Evolutionary conservation across 2,888 invertebrate genomes (phyloP).

Genomic region (Lordiphosa andalusiaca): DNA sequence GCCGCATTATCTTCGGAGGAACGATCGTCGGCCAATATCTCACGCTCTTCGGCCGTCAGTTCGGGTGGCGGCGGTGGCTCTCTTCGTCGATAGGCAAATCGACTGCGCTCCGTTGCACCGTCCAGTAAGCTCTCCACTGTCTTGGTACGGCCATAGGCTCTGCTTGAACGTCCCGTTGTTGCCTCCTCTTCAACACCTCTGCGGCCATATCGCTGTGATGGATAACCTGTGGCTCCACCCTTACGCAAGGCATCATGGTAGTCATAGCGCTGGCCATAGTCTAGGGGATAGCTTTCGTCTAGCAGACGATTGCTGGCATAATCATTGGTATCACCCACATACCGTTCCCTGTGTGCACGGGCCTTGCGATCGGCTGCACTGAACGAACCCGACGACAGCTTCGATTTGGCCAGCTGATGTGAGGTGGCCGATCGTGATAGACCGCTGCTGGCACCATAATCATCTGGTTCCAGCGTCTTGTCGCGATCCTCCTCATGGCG

Average conservation of each 20-base stretch:
- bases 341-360: slow-evolving; percentile 70
- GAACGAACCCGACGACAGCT: slow-evolving; percentile 82
- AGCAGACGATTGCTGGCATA: slow-evolving; percentile 65
- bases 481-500: slow-evolving; percentile 83
- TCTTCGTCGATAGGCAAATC: slow-evolving; percentile 69
- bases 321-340: slow-evolving; percentile 76
- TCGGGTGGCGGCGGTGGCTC: slow-evolving; percentile 51
- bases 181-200: slow-evolving; percentile 61
- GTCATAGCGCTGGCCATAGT: slow-evolving; percentile 73
- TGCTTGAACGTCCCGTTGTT: slow-evolving; percentile 35
- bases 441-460: slow-evolving; percentile 77
- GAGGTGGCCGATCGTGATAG: slow-evolving; percentile 87
- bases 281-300: slow-evolving; percentile 77
- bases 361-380: slow-evolving; percentile 81
- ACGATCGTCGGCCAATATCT: slow-evolving; percentile 80
- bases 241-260: slow-evolving; percentile 72
- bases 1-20: slow-evolving; percentile 82
- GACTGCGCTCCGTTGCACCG: slow-evolving; percentile 54
- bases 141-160: slow-evolving; percentile 71
- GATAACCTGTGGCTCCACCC: slow-evolving; percentile 69
- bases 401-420: slow-evolving; percentile 83
- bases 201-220: slow-evolving; percentile 62
- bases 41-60: slow-evolving; percentile 76
- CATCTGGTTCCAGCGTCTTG: slow-evolving; percentile 86
- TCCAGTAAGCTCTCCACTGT: slow-evolving; percentile 50